Conservation (phyloP, 2,888 invertebrate species). For the Chrysolina oricalcia region DNA sequence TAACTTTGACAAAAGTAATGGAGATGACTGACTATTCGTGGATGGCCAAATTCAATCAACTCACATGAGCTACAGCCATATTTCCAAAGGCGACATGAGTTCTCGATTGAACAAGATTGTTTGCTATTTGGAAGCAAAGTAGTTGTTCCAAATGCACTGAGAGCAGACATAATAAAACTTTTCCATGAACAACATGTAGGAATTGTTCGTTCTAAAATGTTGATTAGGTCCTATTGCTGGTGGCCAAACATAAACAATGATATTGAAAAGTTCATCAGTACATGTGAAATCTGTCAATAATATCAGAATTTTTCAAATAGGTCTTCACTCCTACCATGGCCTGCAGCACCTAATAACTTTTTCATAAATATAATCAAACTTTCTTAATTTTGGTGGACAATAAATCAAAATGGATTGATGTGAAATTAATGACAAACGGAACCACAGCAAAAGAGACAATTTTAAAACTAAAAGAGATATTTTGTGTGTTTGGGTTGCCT, state of each 20-base stretch:
- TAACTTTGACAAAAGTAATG: neutral
- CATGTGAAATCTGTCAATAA: slow-evolving; percentile 49
- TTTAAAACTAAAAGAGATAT: slow-evolving; percentile 46
- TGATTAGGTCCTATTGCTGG: slow-evolving; percentile 50
- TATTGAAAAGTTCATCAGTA: slow-evolving; percentile 50
- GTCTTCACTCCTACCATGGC: slow-evolving; percentile 38
- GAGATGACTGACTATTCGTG: slow-evolving; percentile 3
- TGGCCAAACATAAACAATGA: slow-evolving; percentile 50
- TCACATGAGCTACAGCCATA: slow-evolving; percentile 1
- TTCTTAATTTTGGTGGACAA: no score
- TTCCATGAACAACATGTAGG: slow-evolving; percentile 53
- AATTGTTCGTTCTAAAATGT: slow-evolving; percentile 52
- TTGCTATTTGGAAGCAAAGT: slow-evolving; percentile 47
- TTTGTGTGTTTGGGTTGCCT: slow-evolving; percentile 50
- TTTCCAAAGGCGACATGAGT: slow-evolving; percentile 44
- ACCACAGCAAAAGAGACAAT: slow-evolving; percentile 44
- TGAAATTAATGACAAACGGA: slow-evolving; percentile 52
- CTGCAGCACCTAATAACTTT: slow-evolving; percentile 46
- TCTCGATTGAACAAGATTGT: slow-evolving; percentile 50
- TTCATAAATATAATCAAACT: no score
- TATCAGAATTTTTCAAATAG: slow-evolving; percentile 48
- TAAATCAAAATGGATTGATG: no score
- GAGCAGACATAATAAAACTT: slow-evolving; percentile 39
- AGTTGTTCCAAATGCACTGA: slow-evolving; percentile 30
- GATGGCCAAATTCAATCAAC: neutral